phyloP scores from a whole-genome alignment of 2,797 vertebrate species.

The Enoplosus armatus region DNA sequence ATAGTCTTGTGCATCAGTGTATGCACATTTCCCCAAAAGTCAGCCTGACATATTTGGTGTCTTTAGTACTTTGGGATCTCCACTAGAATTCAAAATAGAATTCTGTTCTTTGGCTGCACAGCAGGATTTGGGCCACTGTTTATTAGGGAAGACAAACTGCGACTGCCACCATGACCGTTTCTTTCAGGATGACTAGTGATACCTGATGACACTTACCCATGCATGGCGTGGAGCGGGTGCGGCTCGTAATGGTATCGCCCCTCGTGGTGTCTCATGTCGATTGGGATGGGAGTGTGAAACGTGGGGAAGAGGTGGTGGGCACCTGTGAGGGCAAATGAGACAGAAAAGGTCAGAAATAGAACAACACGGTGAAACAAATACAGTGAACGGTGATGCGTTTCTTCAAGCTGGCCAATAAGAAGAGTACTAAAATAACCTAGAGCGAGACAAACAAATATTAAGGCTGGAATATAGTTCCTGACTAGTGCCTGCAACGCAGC shows the following conservation, averaged over 20 bases:
- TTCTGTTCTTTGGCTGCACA: neutral
- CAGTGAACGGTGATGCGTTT: conserved; percentile 60
- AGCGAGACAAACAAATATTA: neutral
- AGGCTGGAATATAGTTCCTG: conserved; percentile 11
- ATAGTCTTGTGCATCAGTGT: neutral
- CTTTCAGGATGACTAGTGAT: neutral
- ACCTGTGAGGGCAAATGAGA: conserved; percentile 83
- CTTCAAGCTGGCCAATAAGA: conserved; percentile 68
- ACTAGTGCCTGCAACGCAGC: conserved; percentile 45
- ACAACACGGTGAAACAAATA: neutral
- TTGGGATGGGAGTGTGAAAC: conserved; percentile 94
- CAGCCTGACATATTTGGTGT: neutral
- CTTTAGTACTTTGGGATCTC: neutral
- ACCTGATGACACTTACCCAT: conserved; percentile 89
- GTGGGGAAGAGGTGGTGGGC: conserved; percentile 93
- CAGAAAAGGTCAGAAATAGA: conserved; percentile 9
- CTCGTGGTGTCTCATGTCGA: conserved; percentile 97
- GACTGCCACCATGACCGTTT: neutral
- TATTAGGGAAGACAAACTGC: neutral
- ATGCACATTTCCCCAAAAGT: neutral
- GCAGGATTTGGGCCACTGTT: neutral
- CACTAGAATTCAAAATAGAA: neutral
- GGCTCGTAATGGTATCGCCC: conserved; percentile 97
- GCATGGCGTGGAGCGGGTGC: conserved; percentile 92
- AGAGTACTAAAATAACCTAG: neutral